Evolutionary conservation across 2,888 invertebrate genomes (phyloP), one percentile per base, ranked within the genome.

Genomic region (Pammene fasciana): DNA sequence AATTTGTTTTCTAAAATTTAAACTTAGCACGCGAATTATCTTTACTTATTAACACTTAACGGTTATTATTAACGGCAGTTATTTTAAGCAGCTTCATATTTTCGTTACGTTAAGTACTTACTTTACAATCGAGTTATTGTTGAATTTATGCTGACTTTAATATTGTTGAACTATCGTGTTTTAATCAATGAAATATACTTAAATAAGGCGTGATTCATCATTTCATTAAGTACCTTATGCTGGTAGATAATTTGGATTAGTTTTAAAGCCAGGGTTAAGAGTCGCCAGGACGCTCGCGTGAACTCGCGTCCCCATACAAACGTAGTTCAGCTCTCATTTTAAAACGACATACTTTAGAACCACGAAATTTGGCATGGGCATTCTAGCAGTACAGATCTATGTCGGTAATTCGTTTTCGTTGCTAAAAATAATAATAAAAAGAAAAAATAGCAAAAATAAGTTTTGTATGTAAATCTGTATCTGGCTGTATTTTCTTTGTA

Each of bases 111-210:
- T 76, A 76, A 73, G 70, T 72, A 71, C 64, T 74, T 72, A 72
- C 54, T 64, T 66, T 72, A 65, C 75, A 79, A 78, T 76, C 75
- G 59, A 74, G 72, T 79, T 78, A 75, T 83, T 83, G 82, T 82
- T 85, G 81, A 81, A 75, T 82, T 84, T 85, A 79, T 81, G 77
- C 78, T 84, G 82, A 87, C 86, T 88, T 85, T 88, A 84, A 80
- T 77, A 77, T 87, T 89, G 90, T 90, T 90, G 80, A 86, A 83
- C 80, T 83, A 81, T 86, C 79, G 74, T 74, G 76, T 78, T 79
- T 82, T 81, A 82, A 82, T 75, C 78, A 77, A 75, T 67, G 78
- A 80, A 75, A 76, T 74, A 59, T 61, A 71, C 54, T 68, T 64
- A 50, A 50, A 18, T 50, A 50, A 14, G 46, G 8, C 9, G 13